phyloP scores from a whole-genome alignment of 1,140 invertebrate species.

The Lutraria rhynchaena region DNA sequence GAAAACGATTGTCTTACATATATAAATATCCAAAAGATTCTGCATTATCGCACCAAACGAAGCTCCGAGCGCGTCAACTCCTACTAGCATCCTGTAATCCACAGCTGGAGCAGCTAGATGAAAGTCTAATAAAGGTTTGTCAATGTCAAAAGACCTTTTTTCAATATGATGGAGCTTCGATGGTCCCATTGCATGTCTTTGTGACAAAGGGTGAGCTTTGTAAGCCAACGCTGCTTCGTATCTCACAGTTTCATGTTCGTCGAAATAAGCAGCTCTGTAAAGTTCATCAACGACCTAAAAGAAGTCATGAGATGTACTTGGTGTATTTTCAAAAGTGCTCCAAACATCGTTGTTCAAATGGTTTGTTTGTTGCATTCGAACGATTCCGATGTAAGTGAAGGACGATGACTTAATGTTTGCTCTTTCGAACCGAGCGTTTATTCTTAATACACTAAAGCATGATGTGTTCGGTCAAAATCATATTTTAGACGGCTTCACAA shows the following conservation, averaged over 20 bases:
- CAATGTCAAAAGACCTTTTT: background rate
- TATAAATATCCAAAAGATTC: constrained; percentile 62
- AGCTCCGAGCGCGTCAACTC: constrained; percentile 62
- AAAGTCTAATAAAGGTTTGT: constrained; percentile 51
- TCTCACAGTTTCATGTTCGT: background rate
- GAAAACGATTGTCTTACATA: no score
- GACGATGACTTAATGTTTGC: no score
- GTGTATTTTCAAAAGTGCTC: no score
- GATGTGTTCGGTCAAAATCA: no score
- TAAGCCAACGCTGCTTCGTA: constrained; percentile 13
- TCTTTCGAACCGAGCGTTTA: no score
- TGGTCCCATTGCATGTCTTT: background rate
- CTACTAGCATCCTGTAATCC: constrained; percentile 69
- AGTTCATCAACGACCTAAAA: constrained; percentile 3
- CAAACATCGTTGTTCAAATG: no score
- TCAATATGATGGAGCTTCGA: background rate
- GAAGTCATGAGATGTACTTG: background rate
- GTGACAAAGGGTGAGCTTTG: background rate
- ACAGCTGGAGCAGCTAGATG: constrained; percentile 60
- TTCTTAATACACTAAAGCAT: no score
- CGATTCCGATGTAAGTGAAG: no score
- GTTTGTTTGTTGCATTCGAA: no score
- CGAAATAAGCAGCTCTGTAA: constrained; percentile 3
- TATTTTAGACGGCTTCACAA: no score
- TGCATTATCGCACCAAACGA: constrained; percentile 67